Evolutionary conservation across 2,113 vertebrate species (phyloP), one percentile per base, ranked within the genome.

Genomic region (Nanorana parkeri): DNA sequence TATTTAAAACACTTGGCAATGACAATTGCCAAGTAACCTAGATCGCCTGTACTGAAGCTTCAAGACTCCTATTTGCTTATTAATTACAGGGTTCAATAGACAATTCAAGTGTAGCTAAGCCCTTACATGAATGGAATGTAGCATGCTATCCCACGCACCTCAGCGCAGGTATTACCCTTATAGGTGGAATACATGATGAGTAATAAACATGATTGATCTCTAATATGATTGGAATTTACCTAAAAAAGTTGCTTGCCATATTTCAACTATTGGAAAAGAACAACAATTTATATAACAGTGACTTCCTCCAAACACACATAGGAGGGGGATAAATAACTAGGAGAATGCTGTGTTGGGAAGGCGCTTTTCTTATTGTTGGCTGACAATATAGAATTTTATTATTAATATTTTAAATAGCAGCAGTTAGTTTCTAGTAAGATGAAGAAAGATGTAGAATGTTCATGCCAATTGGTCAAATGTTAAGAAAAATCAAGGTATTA

Each of bases 51-150:
- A 84, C 87, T 92, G 86, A 91, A 87, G 88, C 88, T 88, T 88
- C 85, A 79, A 87, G 84, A 87, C 86, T 90, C 89, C 88, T 86
- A 84, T 90, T 85, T 86, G 84, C 87, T 67, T 86, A 87, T 87
- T 92, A 92, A 91, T 92, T 91, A 91, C 65, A 90, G 90, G 89
- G 90, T 89, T 92, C 86, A 89, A 86, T 85, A 87, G 86, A 88
- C 89, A 90, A 89, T 91, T 89, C 88, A 91, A 87, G 83, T 83
- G 74, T 84, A 87, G 87, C 88, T 91, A 87, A 90, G 91, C 81
- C 89, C 79, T 88, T 88, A 92, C 91, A 90, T 87, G 91, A 64
- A 89, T 89, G 91, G 91, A 91, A 92, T 92, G 91, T 87, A 88
- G 87, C 88, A 88, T 80, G 86, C 83, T 88, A 21, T 60, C 89